Percentiles rank a stretch among this genome's conserved stretches.
Evolutionary conservation across 2,797 vertebrate genomes (phyloP).

Genomic region (Epinephelus malabaricus): DNA sequence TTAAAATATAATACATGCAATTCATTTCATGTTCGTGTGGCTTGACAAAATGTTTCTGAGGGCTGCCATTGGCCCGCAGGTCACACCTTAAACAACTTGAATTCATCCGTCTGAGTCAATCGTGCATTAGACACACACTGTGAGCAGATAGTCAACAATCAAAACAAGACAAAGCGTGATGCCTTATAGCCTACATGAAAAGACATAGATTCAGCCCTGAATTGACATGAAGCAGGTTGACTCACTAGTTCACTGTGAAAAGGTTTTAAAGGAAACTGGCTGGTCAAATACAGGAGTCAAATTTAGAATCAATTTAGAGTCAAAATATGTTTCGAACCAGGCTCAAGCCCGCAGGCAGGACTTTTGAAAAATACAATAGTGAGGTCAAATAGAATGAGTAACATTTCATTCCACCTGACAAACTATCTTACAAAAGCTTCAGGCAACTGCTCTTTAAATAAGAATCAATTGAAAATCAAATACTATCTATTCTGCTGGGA

Average conservation of each 20-base stretch:
- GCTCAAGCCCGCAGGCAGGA: slow-evolving; percentile 29
- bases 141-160: not conserved
- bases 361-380: slow-evolving; percentile 41
- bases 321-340: slow-evolving; percentile 46
- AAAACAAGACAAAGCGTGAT: not conserved
- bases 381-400: slow-evolving; percentile 54
- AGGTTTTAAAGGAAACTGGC: not conserved
- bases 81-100: not conserved
- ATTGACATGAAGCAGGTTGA: slow-evolving; percentile 4
- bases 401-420: slow-evolving; percentile 60
- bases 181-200: not conserved
- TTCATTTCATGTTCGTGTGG: too few species aligned
- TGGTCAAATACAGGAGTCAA: slow-evolving; percentile 14
- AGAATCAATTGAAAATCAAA: slow-evolving; percentile 59
- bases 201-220: slow-evolving; percentile 8
- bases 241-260: slow-evolving; percentile 2
- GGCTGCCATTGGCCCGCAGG: too few species aligned
- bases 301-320: slow-evolving; percentile 42
- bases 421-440: slow-evolving; percentile 44
- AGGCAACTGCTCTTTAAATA: slow-evolving; percentile 29
- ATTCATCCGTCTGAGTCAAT: not conserved
- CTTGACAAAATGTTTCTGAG: too few species aligned
- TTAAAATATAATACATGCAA: too few species aligned
- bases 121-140: not conserved
- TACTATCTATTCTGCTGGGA: slow-evolving; percentile 42